Percentiles rank a stretch among this genome's conserved stretches.
Evolutionary conservation across 2,888 invertebrate species (phyloP).

Genomic region (Nephrotoma guestfalica): DNA sequence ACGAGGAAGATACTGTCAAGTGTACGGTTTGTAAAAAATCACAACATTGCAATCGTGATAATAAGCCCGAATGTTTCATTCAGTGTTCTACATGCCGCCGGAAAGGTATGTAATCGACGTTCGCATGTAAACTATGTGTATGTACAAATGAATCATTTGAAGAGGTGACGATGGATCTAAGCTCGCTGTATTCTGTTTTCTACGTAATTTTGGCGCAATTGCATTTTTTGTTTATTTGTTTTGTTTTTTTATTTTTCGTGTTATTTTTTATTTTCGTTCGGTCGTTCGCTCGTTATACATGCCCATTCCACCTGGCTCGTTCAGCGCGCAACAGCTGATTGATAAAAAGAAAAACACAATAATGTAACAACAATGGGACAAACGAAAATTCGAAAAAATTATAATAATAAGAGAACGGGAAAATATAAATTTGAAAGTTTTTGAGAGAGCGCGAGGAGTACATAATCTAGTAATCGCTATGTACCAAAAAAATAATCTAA

Average conservation of each 20-base stretch:
- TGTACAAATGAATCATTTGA: not conserved
- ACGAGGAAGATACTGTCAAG: slow-evolving; percentile 22
- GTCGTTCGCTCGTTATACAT: not conserved
- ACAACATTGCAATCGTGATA: slow-evolving; percentile 41
- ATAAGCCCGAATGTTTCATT: slow-evolving; percentile 45
- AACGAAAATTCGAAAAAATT: not conserved
- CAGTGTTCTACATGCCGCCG: slow-evolving; percentile 42
- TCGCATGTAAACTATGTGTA: not conserved
- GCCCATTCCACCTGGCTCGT: not conserved
- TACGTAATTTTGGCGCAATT: not conserved
- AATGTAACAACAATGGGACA: not conserved
- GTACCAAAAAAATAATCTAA: not conserved
- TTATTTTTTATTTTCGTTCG: not conserved
- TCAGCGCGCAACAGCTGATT: not conserved
- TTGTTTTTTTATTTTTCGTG: not conserved
- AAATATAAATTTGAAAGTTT: not conserved
- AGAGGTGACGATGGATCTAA: not conserved
- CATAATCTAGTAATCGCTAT: not conserved
- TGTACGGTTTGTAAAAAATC: slow-evolving; percentile 45
- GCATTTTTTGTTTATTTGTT: not conserved
- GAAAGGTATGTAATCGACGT: slow-evolving; percentile 32
- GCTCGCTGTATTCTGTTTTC: not conserved
- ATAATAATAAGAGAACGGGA: not conserved
- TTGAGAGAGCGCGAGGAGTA: not conserved
- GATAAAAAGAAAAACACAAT: not conserved